Conservation (phyloP, 1,140 invertebrate genomes). For the Spodoptera frugiperda region DNA sequence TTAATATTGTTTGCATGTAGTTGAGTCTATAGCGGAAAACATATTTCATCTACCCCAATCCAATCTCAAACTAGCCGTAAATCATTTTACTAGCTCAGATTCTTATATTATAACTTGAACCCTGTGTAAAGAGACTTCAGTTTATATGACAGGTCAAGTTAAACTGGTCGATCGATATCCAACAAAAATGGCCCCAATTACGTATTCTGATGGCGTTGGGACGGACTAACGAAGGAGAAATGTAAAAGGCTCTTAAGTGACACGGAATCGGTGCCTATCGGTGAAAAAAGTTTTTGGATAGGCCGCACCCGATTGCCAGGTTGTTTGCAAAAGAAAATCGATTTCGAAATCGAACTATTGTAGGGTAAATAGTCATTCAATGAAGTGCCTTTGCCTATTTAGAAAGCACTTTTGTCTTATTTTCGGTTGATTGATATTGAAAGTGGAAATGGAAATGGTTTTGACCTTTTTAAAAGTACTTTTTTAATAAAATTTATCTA, state of each 20-base stretch:
- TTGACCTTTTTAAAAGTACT: too few relatives aligned
- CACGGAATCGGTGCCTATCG: conserved; percentile 9
- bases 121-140: not conserved
- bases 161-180: not conserved
- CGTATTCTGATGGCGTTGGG: conserved; percentile 31
- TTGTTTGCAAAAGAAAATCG: not conserved
- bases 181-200: conserved; percentile 28
- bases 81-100: conserved; percentile 19
- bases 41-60: conserved; percentile 5
- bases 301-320: not conserved
- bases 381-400: too few relatives aligned
- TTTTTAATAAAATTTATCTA: too few relatives aligned
- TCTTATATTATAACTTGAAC: not conserved
- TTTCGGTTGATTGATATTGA: too few relatives aligned
- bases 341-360: not conserved
- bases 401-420: too few relatives aligned
- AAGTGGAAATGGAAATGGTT: too few relatives aligned
- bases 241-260: conserved; percentile 21
- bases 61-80: conserved; percentile 15
- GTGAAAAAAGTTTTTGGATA: not conserved
- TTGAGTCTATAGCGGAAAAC: too few relatives aligned
- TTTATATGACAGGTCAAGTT: not conserved
- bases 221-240: conserved; percentile 17
- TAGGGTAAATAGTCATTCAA: too few relatives aligned
- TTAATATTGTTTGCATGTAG: too few relatives aligned